These are phyloP conservation scores for Arenaria interpres DNA, from an alignment of 2,113 vertebrate species.

Conservation along the genomic window DNA sequence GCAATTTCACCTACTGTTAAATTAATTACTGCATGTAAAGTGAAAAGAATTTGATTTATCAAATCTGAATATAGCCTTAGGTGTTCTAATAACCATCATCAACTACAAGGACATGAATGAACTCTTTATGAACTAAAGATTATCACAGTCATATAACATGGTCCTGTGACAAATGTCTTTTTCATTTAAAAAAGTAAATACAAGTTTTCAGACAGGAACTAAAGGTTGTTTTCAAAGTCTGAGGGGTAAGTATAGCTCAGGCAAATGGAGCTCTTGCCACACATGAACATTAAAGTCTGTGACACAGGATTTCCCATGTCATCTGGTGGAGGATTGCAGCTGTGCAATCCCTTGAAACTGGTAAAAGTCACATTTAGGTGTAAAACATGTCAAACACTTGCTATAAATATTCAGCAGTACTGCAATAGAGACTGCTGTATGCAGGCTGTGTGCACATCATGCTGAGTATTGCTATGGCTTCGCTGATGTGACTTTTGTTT, in stretches of 20 bases:
- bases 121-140: constrained; percentile 2
- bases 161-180: neutral
- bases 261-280: neutral
- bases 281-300: neutral
- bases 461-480: neutral
- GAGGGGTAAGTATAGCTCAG: neutral
- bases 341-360: neutral
- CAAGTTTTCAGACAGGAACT: neutral
- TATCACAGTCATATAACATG: neutral
- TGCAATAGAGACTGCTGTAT: neutral
- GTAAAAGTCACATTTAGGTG: neutral
- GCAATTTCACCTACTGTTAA: constrained; percentile 24
- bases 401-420: neutral
- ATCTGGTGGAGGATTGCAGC: neutral
- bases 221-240: neutral
- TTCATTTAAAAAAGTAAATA: neutral
- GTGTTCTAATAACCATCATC: neutral
- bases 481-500: neutral
- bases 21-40: constrained; percentile 65
- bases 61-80: constrained; percentile 38
- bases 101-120: constrained; percentile 2
- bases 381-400: neutral
- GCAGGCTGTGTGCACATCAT: neutral
- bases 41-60: constrained; percentile 34
- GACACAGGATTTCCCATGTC: neutral